Evolutionary conservation across 2,113 vertebrate genomes (phyloP), one percentile per base, ranked within the genome.

Genomic region (Ancistrus triradiatus): DNA sequence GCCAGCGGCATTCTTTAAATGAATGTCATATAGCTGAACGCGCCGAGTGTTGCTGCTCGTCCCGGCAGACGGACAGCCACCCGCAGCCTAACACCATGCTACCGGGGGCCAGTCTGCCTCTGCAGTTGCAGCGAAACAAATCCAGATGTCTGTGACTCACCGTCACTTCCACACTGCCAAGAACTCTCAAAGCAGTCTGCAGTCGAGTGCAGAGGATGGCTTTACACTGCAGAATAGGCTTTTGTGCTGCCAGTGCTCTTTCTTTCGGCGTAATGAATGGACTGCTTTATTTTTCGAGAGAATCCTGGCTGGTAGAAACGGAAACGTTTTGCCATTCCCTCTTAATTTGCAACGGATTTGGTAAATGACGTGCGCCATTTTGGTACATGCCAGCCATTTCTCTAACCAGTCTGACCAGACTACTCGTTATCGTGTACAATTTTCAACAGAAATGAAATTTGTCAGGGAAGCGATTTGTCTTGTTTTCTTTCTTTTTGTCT

Each of bases 61-160:
- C 24, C 59, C 8, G 76, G 38, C 28, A 40, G 64, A 35, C 61
- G 69, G 61, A 42, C 73, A 77, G 48, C 51, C 70, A 28, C 64
- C 74, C 83, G 77, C 21, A 50, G 63, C 19, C 63, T 24, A 66
- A 75, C 79, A 79, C 72, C n/a, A 81, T 81, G 83, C 83, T 86
- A 85, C 84, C 37, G 79, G 77, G 69, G 70, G 63, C 65, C 56
- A 76, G 66, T 72, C 60, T 53, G 72, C 53, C 63, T 73, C 70
- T 73, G 75, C 52, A 69, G 63, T 37, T 55, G 10, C 61, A n/a
- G 69, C 60, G 67, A 84, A 89, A 58, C 60, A 69, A 74, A 57
- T 80, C 84, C 86, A 88, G 83, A 88, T 88, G 88, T 77, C 14
- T 55, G 14, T 80, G 76, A 78, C 60, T 82, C 78, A 79, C 63